These are phyloP conservation scores for Avahi laniger DNA, from an alignment of 2,797 vertebrate genomes.

Conservation along the genomic window DNA sequence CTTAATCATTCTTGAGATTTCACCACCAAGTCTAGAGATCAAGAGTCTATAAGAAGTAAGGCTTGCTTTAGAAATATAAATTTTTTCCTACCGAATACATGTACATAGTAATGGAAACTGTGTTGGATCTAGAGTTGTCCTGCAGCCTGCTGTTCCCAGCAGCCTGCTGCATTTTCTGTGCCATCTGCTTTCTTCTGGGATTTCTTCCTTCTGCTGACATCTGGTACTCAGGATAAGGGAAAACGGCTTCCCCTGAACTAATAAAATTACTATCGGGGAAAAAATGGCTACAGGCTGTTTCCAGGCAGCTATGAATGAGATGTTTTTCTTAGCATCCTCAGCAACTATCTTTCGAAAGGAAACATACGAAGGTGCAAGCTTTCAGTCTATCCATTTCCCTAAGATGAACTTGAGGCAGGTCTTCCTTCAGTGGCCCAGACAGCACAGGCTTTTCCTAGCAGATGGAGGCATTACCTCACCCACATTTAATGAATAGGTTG, in stretches of 20 bases:
- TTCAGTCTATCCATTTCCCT: background rate
- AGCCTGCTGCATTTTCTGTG: constrained; percentile 5
- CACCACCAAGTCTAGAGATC: background rate
- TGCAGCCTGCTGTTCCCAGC: background rate
- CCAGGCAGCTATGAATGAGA: background rate
- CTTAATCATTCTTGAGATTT: background rate
- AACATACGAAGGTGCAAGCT: background rate
- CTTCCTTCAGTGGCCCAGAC: background rate
- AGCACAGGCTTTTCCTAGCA: background rate
- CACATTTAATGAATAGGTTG: background rate
- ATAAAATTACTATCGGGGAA: background rate
- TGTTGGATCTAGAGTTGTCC: background rate
- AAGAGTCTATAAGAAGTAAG: background rate
- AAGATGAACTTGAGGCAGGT: background rate
- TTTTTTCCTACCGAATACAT: background rate
- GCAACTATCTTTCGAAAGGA: constrained; percentile 9
- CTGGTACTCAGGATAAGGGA: constrained; percentile 38
- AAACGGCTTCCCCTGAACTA: background rate
- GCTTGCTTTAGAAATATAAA: background rate
- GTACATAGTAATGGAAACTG: background rate
- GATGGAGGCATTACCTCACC: constrained; percentile 16
- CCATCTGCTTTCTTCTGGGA: constrained; percentile 45
- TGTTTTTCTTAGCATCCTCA: background rate
- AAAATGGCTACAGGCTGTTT: background rate
- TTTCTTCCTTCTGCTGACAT: constrained; percentile 47